Evolutionary conservation across 1,140 invertebrate species (phyloP).

Genomic region (Meloidogyne hapla): DNA sequence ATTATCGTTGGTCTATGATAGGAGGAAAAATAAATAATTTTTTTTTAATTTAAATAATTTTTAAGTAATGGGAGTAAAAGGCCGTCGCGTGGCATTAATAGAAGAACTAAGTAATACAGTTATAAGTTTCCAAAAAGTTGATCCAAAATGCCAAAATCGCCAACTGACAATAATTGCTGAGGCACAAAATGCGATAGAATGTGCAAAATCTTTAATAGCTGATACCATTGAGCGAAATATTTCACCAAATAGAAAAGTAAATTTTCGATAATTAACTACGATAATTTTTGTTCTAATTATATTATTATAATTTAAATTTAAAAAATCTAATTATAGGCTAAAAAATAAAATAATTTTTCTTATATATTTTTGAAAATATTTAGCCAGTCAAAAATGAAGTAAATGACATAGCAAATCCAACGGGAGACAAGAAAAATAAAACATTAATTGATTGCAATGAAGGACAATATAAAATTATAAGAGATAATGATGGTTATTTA

Average conservation of each 20-base stretch:
- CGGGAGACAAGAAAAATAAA: background rate
- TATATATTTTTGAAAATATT: too few species aligned
- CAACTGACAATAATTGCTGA: conserved; percentile 54
- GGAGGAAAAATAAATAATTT: background rate
- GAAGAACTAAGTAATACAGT: conserved; percentile 94
- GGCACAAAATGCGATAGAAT: conserved; percentile 45
- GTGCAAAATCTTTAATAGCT: conserved; percentile 54
- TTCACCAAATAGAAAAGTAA: conserved; percentile 44
- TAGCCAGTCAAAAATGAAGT: conserved; percentile 4
- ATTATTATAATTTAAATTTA: too few species aligned
- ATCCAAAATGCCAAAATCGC: conserved; percentile 50
- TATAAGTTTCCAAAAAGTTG: conserved; percentile 90
- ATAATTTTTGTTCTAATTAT: too few species aligned
- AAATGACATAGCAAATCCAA: background rate
- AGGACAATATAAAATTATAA: background rate
- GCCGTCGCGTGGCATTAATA: conserved; percentile 90
- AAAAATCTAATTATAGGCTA: too few species aligned
- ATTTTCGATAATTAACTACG: too few species aligned
- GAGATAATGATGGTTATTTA: background rate
- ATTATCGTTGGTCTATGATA: too few species aligned
- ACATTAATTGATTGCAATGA: background rate
- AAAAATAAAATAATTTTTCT: too few species aligned
- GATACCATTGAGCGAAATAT: conserved; percentile 58
- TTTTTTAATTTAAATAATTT: conserved; percentile 26
- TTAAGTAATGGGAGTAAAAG: conserved; percentile 96